Evolutionary conservation across 1,140 invertebrate species (phyloP).

Genomic region (Pemphigus obesinymphae): DNA sequence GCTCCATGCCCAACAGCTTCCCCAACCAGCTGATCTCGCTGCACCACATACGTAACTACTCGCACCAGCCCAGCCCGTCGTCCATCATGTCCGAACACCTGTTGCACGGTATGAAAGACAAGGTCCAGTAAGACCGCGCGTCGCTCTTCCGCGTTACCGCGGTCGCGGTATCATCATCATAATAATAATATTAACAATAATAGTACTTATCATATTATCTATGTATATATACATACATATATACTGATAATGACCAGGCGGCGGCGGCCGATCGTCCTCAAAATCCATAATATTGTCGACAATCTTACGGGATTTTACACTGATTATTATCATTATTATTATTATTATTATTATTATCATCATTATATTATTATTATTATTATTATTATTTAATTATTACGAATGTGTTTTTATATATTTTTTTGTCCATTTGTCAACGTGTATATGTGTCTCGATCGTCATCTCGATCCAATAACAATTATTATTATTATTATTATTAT

Average conservation of each 20-base stretch:
- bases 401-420: constrained; percentile 16
- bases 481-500: neutral
- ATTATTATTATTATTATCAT: constrained; percentile 1
- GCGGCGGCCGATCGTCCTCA: neutral
- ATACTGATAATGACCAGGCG: neutral
- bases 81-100: constrained; percentile 48
- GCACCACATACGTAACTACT: constrained; percentile 94
- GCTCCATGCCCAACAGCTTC: constrained; percentile 66
- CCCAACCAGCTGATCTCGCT: constrained; percentile 93
- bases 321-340: constrained; percentile 1
- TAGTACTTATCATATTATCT: neutral
- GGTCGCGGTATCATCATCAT: neutral
- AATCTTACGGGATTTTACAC: neutral
- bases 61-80: constrained; percentile 68
- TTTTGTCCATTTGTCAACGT: constrained; percentile 24
- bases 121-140: constrained; percentile 19
- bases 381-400: neutral
- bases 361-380: neutral
- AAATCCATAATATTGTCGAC: neutral
- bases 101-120: constrained; percentile 47
- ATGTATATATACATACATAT: neutral
- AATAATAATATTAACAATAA: neutral
- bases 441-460: constrained; percentile 23
- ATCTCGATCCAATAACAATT: neutral
- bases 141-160: neutral